Percentiles rank a stretch among this genome's conserved stretches.
These are phyloP conservation scores for Lithophane socia DNA, from an alignment of 2,888 invertebrate species.

Conservation along the genomic window DNA sequence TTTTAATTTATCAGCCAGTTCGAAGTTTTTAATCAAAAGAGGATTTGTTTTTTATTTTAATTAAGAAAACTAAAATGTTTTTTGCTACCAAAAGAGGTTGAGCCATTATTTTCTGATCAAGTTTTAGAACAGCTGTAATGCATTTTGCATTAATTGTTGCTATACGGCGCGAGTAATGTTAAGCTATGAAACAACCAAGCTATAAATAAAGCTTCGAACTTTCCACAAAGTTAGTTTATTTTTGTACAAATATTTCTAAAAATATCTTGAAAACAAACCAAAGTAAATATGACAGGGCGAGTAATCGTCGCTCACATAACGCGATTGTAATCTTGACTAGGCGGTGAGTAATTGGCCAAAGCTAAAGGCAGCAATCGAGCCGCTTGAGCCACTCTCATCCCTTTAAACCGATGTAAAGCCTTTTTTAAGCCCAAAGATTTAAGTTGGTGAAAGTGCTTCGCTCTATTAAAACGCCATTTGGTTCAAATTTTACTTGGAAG, in stretches of 20 bases:
- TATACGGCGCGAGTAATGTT: background rate
- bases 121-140: background rate
- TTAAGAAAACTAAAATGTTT: background rate
- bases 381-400: constrained; percentile 86
- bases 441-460: constrained; percentile 89
- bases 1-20: background rate
- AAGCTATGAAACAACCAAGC: background rate
- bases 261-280: constrained; percentile 67
- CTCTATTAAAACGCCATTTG: constrained; percentile 89
- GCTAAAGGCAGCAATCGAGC: constrained; percentile 87
- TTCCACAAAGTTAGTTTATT: constrained; percentile 7
- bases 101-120: background rate
- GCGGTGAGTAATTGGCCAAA: constrained; percentile 87
- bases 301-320: constrained; percentile 72
- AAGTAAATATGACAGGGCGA: constrained; percentile 70
- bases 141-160: background rate
- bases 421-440: constrained; percentile 90
- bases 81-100: background rate
- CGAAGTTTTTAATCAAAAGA: background rate
- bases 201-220: background rate
- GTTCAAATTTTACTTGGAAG: constrained; percentile 79
- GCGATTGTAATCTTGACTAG: constrained; percentile 84
- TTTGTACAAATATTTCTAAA: constrained; percentile 34
- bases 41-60: background rate
- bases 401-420: constrained; percentile 90